Conservation (phyloP, 1,140 invertebrate genomes). For the Hormaphis cornu region DNA sequence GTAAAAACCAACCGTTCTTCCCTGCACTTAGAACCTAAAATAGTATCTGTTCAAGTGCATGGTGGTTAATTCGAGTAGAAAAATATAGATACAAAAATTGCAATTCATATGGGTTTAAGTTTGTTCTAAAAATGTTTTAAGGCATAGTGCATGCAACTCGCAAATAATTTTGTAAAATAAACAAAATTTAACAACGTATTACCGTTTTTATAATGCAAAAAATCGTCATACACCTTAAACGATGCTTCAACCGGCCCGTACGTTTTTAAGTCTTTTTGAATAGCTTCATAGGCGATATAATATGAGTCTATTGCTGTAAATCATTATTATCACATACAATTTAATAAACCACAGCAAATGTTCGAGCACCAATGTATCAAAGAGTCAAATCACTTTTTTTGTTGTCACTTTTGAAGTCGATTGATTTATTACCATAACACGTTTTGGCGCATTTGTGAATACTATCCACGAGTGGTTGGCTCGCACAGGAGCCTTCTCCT, state of each 20-base stretch:
- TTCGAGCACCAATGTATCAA: background rate
- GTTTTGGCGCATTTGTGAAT: background rate
- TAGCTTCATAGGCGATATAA: conserved; percentile 43
- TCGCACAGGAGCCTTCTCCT: background rate
- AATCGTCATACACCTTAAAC: conserved; percentile 36
- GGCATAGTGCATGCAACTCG: too few species aligned
- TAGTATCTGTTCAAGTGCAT: too few species aligned
- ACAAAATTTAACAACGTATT: too few species aligned
- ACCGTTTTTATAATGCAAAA: conserved; percentile 36
- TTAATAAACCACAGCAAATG: too few species aligned
- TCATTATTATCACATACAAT: too few species aligned
- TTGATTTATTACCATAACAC: background rate
- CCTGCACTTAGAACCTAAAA: too few species aligned
- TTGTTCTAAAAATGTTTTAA: too few species aligned
- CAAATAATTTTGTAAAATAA: too few species aligned
- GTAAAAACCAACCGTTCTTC: too few species aligned
- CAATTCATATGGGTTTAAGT: too few species aligned
- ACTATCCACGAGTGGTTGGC: background rate
- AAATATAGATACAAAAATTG: too few species aligned
- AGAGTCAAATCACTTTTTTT: background rate
- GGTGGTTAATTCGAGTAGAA: too few species aligned
- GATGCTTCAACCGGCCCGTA: conserved; percentile 35
- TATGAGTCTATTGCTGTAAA: conserved; percentile 5
- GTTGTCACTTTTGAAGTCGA: background rate
- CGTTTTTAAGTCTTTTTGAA: conserved; percentile 30